Percentiles rank a stretch among this genome's conserved stretches.
These are phyloP conservation scores for Brachynemurus nebulosus DNA, from an alignment of 2,888 invertebrate species.

Conservation along the genomic window DNA sequence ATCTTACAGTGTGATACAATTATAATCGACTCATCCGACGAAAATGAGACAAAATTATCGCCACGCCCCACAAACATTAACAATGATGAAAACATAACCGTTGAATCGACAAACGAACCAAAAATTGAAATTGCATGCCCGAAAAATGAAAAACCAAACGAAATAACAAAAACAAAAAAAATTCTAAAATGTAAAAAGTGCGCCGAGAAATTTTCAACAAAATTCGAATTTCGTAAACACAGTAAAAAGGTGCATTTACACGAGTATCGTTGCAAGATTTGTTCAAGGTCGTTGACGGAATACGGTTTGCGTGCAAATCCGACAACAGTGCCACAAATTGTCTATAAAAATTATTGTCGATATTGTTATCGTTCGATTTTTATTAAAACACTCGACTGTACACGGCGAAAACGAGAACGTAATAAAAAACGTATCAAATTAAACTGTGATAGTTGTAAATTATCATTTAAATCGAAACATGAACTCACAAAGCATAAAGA, in stretches of 20 bases:
- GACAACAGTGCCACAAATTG: not conserved
- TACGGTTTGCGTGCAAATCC: not conserved
- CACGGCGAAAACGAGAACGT: too few species aligned
- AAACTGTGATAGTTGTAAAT: not conserved
- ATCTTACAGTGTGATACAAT: not conserved
- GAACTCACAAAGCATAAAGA: not conserved
- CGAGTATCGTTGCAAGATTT: not conserved
- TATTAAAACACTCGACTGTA: not conserved
- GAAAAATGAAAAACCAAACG: not conserved
- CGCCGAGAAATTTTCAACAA: not conserved
- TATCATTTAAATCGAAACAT: not conserved
- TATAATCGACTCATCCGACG: not conserved
- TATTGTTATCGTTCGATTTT: not conserved
- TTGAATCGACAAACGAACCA: too few species aligned
- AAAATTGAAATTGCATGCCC: not conserved
- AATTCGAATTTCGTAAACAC: not conserved
- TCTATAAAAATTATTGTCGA: not conserved
- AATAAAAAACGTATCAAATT: not conserved
- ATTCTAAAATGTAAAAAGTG: conserved; percentile 3
- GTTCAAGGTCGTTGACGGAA: not conserved
- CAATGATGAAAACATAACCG: not conserved
- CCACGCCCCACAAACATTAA: not conserved
- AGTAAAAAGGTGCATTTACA: not conserved
- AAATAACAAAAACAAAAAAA: not conserved
- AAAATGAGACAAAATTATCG: too few species aligned